These are phyloP conservation scores for Catostomus latipinnis DNA, from an alignment of 2,797 vertebrate species.

Conservation along the genomic window DNA sequence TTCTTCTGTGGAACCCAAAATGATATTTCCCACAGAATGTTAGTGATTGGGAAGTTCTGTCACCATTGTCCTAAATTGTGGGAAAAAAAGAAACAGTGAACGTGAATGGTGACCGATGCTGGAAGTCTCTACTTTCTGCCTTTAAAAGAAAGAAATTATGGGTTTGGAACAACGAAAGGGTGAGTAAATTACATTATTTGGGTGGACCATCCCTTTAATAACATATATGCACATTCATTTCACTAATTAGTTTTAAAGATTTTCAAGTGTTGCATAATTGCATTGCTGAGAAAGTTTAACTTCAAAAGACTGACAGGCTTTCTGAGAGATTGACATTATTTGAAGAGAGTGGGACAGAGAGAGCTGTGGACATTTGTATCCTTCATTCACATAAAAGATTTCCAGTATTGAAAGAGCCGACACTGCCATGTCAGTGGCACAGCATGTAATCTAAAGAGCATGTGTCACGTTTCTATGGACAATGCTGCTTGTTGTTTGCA, in stretches of 20 bases:
- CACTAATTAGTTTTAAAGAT: no score
- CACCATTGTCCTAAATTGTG: no score
- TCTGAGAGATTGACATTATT: not conserved
- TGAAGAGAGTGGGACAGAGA: not conserved
- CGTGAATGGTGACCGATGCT: no score
- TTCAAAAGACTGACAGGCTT: not conserved
- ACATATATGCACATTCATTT: no score
- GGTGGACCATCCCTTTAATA: not conserved
- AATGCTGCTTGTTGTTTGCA: not conserved
- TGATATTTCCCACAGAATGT: no score
- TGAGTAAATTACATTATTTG: not conserved
- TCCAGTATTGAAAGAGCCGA: not conserved
- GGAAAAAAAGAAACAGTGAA: no score
- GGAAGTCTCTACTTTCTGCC: no score
- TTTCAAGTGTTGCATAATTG: not conserved
- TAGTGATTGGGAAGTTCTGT: no score
- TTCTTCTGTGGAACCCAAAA: no score
- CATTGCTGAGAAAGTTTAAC: not conserved
- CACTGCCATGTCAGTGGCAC: slow-evolving; percentile 2
- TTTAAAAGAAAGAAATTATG: no score
- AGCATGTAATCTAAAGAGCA: not conserved
- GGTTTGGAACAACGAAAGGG: no score
- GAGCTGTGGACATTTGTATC: not conserved
- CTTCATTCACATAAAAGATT: not conserved
- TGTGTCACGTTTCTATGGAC: not conserved